phyloP scores from a whole-genome alignment of 2,888 invertebrate genomes.

The Acholoe squamosa region DNA sequence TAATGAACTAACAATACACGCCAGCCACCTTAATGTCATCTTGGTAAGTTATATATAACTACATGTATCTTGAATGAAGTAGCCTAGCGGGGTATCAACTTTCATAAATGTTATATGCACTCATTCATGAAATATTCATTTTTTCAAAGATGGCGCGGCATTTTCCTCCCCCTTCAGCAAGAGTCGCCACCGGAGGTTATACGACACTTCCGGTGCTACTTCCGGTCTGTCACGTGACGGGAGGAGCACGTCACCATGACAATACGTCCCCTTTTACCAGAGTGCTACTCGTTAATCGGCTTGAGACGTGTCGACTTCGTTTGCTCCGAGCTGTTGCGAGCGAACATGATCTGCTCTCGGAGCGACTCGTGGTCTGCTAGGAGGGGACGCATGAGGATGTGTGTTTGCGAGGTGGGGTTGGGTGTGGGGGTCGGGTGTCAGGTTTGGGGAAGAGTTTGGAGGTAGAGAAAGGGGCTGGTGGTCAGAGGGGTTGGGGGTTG shows the following conservation, averaged over 20 bases:
- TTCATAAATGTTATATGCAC: too few species aligned
- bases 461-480: neutral
- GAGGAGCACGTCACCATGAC: neutral
- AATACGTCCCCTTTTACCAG: neutral
- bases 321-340: conserved; percentile 3
- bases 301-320: neutral
- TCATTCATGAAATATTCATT: too few species aligned
- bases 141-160: too few species aligned
- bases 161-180: too few species aligned
- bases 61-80: too few species aligned
- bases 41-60: too few species aligned
- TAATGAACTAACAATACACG: too few species aligned
- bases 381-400: neutral
- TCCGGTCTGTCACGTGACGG: neutral
- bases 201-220: neutral
- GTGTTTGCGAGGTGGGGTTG: neutral
- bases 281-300: neutral
- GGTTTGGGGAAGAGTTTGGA: neutral
- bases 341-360: neutral
- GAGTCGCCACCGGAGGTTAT: neutral
- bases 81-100: too few species aligned
- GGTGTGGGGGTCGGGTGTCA: neutral
- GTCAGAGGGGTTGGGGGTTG: neutral
- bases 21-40: too few species aligned
- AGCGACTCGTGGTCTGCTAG: neutral